A percentile compares a stretch with the other conserved stretches of the same genome.
Conservation (phyloP, 2,797 vertebrate genomes). For the Rallus crepitans region DNA sequence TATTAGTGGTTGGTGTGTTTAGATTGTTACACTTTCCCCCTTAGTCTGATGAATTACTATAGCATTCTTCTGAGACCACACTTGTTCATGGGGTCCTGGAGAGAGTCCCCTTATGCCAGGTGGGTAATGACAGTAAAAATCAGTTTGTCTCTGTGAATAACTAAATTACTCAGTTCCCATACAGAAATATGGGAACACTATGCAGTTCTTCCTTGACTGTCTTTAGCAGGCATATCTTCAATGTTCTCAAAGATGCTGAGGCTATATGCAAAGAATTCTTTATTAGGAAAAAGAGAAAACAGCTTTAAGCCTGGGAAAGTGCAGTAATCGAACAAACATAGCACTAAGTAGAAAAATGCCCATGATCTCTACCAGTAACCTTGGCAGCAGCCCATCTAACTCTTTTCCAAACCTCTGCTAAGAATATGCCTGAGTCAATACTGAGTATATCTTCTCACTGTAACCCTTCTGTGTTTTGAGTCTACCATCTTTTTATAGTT, state of each 20-base stretch:
- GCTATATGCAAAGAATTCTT: neutral
- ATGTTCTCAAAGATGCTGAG: neutral
- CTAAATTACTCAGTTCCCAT: neutral
- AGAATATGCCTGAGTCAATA: neutral
- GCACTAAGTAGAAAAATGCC: neutral
- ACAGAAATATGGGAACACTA: neutral
- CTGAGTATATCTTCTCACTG: neutral
- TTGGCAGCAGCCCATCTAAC: neutral
- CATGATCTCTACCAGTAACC: neutral
- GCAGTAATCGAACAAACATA: neutral
- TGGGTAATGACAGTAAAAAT: neutral
- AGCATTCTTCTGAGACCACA: neutral
- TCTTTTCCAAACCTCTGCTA: conserved; percentile 10
- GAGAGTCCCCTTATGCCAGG: neutral
- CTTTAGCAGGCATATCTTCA: neutral
- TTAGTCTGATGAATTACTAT: neutral
- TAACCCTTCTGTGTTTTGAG: neutral
- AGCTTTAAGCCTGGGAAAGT: conserved; percentile 4
- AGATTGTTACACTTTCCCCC: neutral
- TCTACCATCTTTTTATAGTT: neutral
- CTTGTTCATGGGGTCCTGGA: neutral
- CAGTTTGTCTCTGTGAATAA: neutral
- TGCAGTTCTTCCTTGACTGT: neutral
- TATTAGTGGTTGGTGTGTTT: neutral
- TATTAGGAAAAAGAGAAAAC: neutral